Base-by-base conservation (phyloP, 2,888 invertebrate species). In the Prosopocoilus inquinatus region DNA sequence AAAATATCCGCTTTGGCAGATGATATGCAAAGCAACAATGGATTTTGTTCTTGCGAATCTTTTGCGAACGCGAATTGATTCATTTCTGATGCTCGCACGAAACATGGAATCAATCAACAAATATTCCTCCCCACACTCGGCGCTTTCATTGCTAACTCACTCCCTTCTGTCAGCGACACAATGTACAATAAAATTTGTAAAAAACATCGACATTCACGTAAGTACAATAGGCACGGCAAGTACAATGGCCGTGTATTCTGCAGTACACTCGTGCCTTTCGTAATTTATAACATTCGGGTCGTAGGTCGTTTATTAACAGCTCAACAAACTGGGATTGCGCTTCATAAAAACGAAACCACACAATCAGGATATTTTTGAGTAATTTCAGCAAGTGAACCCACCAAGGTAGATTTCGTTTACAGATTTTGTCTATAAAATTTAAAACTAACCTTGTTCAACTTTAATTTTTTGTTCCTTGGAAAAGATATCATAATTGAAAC, bases 81-180 rank as follows among this genome's bases (percentile, higher is more conserved):
- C 20, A 28, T 28, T 28, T 28, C 20, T 28, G 20, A 28, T 28
- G 20, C 20, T 28, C 7, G 20, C 20, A 28, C 20, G 20, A 28
- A 28, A 28, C 20, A 28, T 7, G 20, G 20, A 34, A 35, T 32
- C 7, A 35, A 33, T 35, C 39, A 16, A 47, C 16, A 39, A 38
- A 39, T 36, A 57, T 55, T 56, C 65, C 64, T 59, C 67, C 67
- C 67, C 64, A 58, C 51, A 65, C 68, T 66, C 58, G 66, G 51
- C 39, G 13, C 35, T 53, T 64, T 61, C 64, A 65, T 63, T 60
- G 59, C 62, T 54, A 57, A 53, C 63, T 69, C 69, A 68, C 69
- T 67, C 69, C 69, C 67, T 61, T 63, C 64, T 68, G 67, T 69
- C 69, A 68, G 59, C 64, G 63, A 60, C 59, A 67, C 64, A 68